phyloP scores from a whole-genome alignment of 2,888 invertebrate genomes.

The Limnephilus marmoratus region DNA sequence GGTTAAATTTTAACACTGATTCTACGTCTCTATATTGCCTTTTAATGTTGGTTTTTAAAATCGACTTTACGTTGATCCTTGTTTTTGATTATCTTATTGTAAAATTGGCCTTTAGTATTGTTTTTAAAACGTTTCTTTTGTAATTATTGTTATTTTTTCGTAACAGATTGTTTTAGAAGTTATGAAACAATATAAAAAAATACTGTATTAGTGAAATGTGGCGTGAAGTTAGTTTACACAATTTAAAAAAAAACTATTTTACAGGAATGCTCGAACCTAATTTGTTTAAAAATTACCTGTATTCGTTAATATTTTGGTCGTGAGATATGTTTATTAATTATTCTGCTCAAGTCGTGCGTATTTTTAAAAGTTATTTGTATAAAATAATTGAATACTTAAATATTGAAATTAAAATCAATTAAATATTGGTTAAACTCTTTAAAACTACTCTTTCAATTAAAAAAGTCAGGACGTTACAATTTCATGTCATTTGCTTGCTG shows the following conservation, averaged over 20 bases:
- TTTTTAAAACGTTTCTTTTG: no score
- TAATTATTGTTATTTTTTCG: no score
- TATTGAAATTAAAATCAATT: no score
- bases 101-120: neutral
- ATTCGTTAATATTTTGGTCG: conserved; percentile 27
- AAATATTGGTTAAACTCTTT: neutral
- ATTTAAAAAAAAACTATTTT: neutral
- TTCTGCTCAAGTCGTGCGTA: neutral
- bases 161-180: neutral
- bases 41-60: neutral
- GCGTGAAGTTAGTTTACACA: no score
- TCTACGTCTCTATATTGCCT: neutral
- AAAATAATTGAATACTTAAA: no score
- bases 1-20: no score
- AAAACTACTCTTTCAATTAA: neutral
- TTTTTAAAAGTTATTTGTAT: no score
- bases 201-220: no score
- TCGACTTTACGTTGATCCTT: neutral
- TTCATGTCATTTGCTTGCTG: neutral
- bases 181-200: neutral
- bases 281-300: conserved; percentile 26
- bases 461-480: neutral
- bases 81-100: neutral
- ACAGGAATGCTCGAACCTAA: neutral
- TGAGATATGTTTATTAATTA: conserved; percentile 17